Percentiles rank a stretch among this genome's conserved stretches.
Evolutionary conservation across 2,113 vertebrate species (phyloP).

Genomic region (Dicaeum eximium): DNA sequence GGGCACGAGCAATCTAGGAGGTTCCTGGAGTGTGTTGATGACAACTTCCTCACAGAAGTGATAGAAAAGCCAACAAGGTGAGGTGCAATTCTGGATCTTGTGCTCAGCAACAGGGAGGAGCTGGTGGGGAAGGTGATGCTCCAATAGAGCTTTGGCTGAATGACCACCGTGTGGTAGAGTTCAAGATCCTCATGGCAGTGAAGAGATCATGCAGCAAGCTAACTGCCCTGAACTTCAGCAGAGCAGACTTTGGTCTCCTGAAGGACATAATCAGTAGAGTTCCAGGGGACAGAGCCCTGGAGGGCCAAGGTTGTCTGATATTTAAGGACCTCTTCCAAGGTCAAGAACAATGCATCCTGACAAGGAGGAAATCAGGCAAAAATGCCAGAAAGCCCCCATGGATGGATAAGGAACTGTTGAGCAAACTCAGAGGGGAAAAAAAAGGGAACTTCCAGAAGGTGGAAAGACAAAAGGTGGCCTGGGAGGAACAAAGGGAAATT

Average conservation of each 20-base stretch:
- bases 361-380: not conserved
- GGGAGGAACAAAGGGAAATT: not conserved
- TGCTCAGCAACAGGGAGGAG: not conserved
- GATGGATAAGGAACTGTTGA: not conserved
- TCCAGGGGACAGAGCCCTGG: not conserved
- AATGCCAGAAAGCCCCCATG: not conserved
- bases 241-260: not conserved
- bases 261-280: not conserved
- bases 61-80: not conserved
- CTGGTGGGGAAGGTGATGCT: not conserved
- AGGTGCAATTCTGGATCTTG: not conserved
- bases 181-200: not conserved
- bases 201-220: not conserved
- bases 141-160: not conserved
- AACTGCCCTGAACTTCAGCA: not conserved
- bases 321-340: not conserved
- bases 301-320: not conserved
- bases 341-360: not conserved
- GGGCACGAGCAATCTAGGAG: not conserved
- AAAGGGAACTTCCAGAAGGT: not conserved
- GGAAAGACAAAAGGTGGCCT: not conserved
- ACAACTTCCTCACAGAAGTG: not conserved
- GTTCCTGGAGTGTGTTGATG: accelerated
- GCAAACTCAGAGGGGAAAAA: not conserved
- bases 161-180: not conserved